Evolutionary conservation across 1,140 invertebrate genomes (phyloP).

Genomic region (Conus betulinus): DNA sequence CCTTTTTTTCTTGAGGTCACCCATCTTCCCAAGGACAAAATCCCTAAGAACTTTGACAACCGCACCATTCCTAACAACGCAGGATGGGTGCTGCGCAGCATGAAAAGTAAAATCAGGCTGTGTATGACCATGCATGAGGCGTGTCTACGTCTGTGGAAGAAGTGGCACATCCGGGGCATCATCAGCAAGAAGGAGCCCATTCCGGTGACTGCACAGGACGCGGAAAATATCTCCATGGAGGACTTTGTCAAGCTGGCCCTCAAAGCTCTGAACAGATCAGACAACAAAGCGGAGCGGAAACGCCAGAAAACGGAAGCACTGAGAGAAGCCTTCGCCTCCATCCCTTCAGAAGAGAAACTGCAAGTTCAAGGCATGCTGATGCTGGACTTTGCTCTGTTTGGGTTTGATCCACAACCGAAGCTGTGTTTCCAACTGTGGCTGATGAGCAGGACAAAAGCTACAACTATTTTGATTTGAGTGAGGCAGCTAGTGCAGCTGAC

Average conservation of each 20-base stretch:
- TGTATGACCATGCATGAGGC: constrained; percentile 61
- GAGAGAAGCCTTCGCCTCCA: not conserved
- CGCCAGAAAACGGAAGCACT: constrained; percentile 14
- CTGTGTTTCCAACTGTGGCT: constrained; percentile 8
- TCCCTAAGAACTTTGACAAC: constrained; percentile 24
- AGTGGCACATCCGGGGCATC: constrained; percentile 65
- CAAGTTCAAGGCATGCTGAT: not conserved
- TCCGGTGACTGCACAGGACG: constrained; percentile 41
- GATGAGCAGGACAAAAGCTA: not conserved
- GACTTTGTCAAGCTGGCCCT: not conserved
- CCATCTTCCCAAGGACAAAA: constrained; percentile 47
- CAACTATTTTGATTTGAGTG: constrained; percentile 1
- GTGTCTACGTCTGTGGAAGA: constrained; percentile 55
- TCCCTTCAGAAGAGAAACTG: not conserved
- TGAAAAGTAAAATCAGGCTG: constrained; percentile 48
- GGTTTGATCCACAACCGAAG: not conserved
- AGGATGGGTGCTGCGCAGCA: constrained; percentile 48
- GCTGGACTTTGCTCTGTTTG: constrained; percentile 25
- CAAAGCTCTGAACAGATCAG: not conserved
- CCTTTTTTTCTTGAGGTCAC: constrained; percentile 57
- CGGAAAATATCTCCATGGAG: not conserved
- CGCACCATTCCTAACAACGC: constrained; percentile 15
- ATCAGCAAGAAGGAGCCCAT: constrained; percentile 54
- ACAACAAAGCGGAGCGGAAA: not conserved
- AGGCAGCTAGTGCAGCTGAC: not conserved